Base-by-base conservation (phyloP, 2,888 invertebrate species). In the Amphipyra berbera region DNA sequence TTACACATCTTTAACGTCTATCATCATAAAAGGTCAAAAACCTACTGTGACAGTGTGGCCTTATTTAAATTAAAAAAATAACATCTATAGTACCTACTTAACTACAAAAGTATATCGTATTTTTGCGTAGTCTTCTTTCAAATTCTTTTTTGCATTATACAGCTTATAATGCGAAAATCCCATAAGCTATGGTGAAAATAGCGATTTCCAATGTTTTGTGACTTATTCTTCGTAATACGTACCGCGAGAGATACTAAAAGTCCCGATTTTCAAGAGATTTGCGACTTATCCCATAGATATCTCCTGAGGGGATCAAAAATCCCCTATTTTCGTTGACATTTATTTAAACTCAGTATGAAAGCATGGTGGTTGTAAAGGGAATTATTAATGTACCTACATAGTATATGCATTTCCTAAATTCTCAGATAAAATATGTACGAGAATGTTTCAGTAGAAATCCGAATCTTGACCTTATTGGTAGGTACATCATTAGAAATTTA, bases 261-360 rank as follows among this genome's bases (percentile, higher is more conserved):
- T 41, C 21, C 49, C 12, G 8, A 44, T 48, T 49, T 45, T 35
- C 27, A 27, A n/a, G 13, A 27, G 50, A 55, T 71, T 56, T 40
- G 21, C 9, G 27, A 15, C 45, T 46, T 35, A 52, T 56, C 37
- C 41, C 27, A 52, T 42, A 15, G 8, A 57, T 21, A 52, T 45
- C 46, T 53, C 58, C 2, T 21, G 50, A 44, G 44, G 35, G 37
- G 21, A 6, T 37, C 9, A 8, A 41, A 58, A n/a, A 30, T 33
- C n/a, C 12, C 6, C 0, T 30, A 14, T 47, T 45, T 14, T 30
- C 30, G 30, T 15, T 49, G 13, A 6, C 12, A 21, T 55, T 48
- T 37, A 56, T 49, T 47, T 59, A 12, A 44, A 14, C 27, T 14
- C 7, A 35, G 13, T 12, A 27, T 41, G 5, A 37, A 46, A n/a